phyloP scores from a whole-genome alignment of 2,797 vertebrate species.

The Cephalopachus bancanus region DNA sequence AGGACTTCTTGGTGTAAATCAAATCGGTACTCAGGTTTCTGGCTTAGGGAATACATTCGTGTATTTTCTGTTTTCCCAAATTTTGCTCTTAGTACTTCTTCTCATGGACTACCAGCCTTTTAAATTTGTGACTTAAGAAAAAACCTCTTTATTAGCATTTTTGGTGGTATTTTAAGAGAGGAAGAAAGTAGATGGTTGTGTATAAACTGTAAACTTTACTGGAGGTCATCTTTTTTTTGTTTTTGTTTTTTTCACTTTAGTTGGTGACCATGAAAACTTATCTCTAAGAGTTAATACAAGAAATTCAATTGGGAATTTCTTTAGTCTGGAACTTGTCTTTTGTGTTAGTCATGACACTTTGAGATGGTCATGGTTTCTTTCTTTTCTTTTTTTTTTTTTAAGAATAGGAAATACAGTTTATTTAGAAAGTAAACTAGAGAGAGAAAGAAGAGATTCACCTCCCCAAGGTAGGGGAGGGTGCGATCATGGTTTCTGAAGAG shows the following conservation, averaged over 20 bases:
- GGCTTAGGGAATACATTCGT: not conserved
- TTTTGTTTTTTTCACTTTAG: not conserved
- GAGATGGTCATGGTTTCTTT: no score
- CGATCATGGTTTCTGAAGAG: not conserved
- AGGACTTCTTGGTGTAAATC: not conserved
- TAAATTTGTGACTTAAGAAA: not conserved
- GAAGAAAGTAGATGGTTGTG: not conserved
- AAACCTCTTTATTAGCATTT: not conserved
- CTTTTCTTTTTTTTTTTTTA: no score
- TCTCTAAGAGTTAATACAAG: not conserved
- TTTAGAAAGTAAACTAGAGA: no score
- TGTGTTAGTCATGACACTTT: no score
- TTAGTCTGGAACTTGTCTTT: no score
- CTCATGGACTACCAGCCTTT: not conserved
- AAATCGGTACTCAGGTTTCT: constrained; percentile 35
- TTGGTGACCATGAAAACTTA: not conserved
- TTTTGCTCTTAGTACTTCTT: not conserved
- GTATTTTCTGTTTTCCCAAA: not conserved
- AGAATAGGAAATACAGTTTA: no score
- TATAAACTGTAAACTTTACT: not conserved
- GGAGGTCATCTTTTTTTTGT: not conserved
- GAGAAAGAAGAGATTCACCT: no score
- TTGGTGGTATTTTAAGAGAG: not conserved
- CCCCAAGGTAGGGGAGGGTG: not conserved
- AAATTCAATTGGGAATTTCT: not conserved